Base-by-base conservation (phyloP, 2,888 invertebrate species). In the Drosophila cognata region DNA sequence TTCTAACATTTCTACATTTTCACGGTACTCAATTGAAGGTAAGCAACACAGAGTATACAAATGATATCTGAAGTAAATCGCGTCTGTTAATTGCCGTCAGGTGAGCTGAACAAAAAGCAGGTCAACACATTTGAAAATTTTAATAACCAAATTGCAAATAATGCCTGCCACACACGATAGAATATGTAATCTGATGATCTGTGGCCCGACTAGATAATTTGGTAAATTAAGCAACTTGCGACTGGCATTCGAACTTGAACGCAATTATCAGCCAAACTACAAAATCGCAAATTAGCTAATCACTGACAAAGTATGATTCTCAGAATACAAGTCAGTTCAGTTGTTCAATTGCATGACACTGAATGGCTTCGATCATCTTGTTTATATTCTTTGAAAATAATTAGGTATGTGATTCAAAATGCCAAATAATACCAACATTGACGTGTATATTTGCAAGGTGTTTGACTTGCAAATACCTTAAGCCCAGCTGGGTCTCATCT, bases 91-190 rank as follows among this genome's bases (percentile, higher is more conserved):
- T 57, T 57, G 57, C 41, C 41, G 31, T 10, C 28, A n/a, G 60
- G 35, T 59, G 59, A 60, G 51, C 29, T 21, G 36, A 52, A 29
- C 60, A 36, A 31, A 60, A 60, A 60, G 60, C 60, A 60, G 60
- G 60, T 60, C 60, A 60, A 52, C 52, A 60, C 11, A 60, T 29
- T 29, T 35, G 11, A 60, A 25, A 36, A 36, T 4, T 38, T 67
- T 59, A 59, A 70, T 58, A 55, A 48, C 46, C 21, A 50, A 53
- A 31, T 46, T 59, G 67, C 36, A 55, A 43, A 52, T 38, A 67
- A 55, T 48, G 25, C 29, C 48, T 41, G 63, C 31, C 38, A 63
- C 48, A 33, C 63, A 67, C 67, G 52, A 31, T 25, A 38, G 29
- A 36, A 48, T 48, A 55, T 31, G 7, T 25, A 36, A 68, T 38